These are phyloP conservation scores for Barbus barbus DNA, from an alignment of 2,113 vertebrate species.

Conservation along the genomic window DNA sequence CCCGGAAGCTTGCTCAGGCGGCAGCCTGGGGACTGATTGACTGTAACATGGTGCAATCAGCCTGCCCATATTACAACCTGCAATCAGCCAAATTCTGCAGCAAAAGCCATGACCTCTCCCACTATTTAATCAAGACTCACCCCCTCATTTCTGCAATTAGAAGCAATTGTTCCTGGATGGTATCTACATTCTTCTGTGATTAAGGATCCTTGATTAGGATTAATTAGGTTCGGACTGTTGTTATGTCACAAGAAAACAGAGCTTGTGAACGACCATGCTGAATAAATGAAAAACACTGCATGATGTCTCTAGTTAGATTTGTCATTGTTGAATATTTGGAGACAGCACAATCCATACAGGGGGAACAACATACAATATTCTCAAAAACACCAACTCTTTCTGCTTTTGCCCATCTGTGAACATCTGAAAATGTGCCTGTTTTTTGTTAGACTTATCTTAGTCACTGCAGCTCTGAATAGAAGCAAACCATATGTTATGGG, in stretches of 20 bases:
- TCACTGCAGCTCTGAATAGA: not conserved
- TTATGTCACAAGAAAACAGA: conserved; percentile 23
- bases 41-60: conserved; percentile 59
- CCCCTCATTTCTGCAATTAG: conserved; percentile 44
- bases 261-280: not conserved
- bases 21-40: conserved; percentile 60
- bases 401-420: not conserved
- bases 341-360: not conserved
- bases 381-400: not conserved
- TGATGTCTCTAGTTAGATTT: not conserved
- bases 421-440: not conserved
- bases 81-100: conserved; percentile 65
- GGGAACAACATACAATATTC: not conserved
- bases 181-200: conserved; percentile 49
- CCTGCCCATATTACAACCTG: conserved; percentile 56
- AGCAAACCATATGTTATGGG: conserved; percentile 1
- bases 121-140: conserved; percentile 51
- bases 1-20: not conserved
- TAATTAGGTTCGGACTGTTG: conserved; percentile 15
- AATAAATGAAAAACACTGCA: not conserved
- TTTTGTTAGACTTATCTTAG: not conserved
- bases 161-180: conserved; percentile 53
- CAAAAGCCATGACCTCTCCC: conserved; percentile 49
- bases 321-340: not conserved
- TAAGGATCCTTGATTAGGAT: conserved; percentile 61